These are phyloP conservation scores for Acanthosepion pharaonis DNA, from an alignment of 2,888 invertebrate species.

Conservation along the genomic window DNA sequence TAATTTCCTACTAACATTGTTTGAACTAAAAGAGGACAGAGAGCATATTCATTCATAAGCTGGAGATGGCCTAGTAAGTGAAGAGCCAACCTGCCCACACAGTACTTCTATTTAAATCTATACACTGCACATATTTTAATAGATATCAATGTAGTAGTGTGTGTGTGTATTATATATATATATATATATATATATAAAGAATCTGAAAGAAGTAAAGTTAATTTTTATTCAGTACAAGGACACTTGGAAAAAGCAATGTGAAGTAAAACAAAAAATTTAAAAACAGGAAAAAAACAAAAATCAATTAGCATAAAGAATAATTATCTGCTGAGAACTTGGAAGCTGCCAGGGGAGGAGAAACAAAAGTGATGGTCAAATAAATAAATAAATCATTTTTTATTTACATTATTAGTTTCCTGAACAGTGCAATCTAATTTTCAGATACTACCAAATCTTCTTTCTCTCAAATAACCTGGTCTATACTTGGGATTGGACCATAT, in stretches of 20 bases:
- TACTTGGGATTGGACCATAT: neutral
- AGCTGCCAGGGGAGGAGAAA: neutral
- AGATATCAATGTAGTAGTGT: too few relatives aligned
- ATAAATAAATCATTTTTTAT: neutral
- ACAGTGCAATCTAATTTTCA: neutral
- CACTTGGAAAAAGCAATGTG: neutral
- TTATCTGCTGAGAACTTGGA: neutral
- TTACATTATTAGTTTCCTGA: neutral
- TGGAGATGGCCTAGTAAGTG: neutral
- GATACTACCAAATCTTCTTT: neutral
- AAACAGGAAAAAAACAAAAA: neutral
- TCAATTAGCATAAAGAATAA: neutral
- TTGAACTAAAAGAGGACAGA: slow-evolving; percentile 8
- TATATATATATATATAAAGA: neutral
- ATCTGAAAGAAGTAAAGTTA: neutral
- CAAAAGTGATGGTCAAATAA: neutral
- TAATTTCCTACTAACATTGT: slow-evolving; percentile 20
- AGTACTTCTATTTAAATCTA: neutral
- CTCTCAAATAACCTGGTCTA: neutral
- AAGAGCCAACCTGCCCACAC: neutral
- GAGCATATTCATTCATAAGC: neutral
- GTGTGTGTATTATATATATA: too few relatives aligned
- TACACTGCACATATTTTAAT: neutral
- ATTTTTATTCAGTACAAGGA: neutral
- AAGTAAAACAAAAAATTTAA: neutral